Base-by-base conservation (phyloP, 2,888 invertebrate species). In the Gnatocerus cornutus region DNA sequence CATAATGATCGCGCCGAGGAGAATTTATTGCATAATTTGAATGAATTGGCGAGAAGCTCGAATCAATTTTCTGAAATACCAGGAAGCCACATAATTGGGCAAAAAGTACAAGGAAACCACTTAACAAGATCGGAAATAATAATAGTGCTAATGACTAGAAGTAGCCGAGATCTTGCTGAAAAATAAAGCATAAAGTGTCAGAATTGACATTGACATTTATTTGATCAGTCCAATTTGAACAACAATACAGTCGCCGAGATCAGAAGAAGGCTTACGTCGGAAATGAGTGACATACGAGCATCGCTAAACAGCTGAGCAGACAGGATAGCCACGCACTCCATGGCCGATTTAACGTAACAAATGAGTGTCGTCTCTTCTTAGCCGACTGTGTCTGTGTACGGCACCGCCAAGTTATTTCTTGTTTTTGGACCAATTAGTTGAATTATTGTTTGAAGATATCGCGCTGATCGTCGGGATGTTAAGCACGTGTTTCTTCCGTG, bases 261-360 rank as follows among this genome's bases (percentile, higher is more conserved):
- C 63, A 53, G 45, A 48, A 78, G 76, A 80, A 78, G 79, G 76
- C 76, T 76, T 76, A 78, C 79, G 84, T 84, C 84, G 85, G 85
- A 85, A 85, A 84, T 84, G 85, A 85, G 83, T 84, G 84, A 85
- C 84, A 85, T 84, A 84, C 83, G 84, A 84, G 84, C 82, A 81
- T 83, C 83, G 82, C 84, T 85, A 84, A 85, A 84, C 85, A 84
- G 85, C 84, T 84, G 85, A 85, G 81, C 84, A 82, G 83, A 84
- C 81, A 81, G 82, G 81, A 82, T 81, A 80, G 80, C 83, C 81
- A 81, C 81, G 81, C 83, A 83, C 80, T 84, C 83, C 80, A 84
- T 83, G 85, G 84, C 85, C 85, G 85, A 85, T 85, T 85, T 85
- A 84, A 80, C 79, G 76, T 84, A 83, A 85, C 84, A 84, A 85